Base-by-base conservation (phyloP, 2,797 vertebrate genomes). In the Fringilla coelebs region DNA sequence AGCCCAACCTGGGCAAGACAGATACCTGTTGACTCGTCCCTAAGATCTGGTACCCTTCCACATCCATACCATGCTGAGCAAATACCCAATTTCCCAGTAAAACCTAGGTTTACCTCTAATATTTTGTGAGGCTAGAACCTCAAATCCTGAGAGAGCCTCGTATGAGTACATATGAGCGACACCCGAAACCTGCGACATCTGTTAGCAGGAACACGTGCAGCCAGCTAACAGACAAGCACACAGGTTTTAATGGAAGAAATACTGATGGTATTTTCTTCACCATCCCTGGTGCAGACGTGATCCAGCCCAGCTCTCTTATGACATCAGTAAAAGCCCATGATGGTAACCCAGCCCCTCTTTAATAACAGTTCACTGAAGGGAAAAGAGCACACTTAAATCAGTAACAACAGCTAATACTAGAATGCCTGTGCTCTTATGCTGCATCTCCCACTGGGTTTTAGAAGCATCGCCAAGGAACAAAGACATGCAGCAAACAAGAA, bases 101-200 rank as follows among this genome's bases (percentile, higher is more conserved):
- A 87, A 49, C 22, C 11, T 41, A 45, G 14, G 10, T 63, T 80
- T 86, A 40, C 2, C 3, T 10, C 49, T 36, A 78, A 11, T 38
- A 58, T 40, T 26, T 75, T 4, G 2, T 55, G 88, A 41, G 40
- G 25, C n/a, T 21, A 10, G 28, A 60, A 31, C 13, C 18, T 36
- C 48, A 61, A 12, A 68, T 24, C 26, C 36, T 74, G 29, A 0
- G 0, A 89, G 34, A 80, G 4, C 9, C 45, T 88, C 5, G 7
- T 24, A 34, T 24, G n/a, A 48, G 9, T 17, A 40, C 1, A 1
- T 11, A 17, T 28, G 34, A 75, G 22, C 2, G 5, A 32, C 24
- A 79, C n/a, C 7, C 0, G 0, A 70, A 90, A 72, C 43, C n/a
- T 48, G 34, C 1, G 1, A 28, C 36, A 26, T 52, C 48, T 61